phyloP scores from a whole-genome alignment of 2,888 invertebrate species.

The Deilephila elpenor region DNA sequence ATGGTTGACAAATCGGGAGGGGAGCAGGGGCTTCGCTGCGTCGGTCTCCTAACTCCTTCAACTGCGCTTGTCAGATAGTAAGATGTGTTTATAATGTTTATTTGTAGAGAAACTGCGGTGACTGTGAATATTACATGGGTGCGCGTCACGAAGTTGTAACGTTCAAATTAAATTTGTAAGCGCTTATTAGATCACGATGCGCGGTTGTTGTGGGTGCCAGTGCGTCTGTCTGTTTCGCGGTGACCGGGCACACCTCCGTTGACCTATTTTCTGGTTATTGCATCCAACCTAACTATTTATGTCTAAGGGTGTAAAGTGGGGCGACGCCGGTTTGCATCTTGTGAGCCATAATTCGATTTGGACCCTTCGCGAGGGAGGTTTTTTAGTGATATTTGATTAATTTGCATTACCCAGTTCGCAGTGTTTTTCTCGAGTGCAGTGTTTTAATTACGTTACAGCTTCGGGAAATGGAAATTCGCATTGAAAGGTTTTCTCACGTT shows the following conservation, averaged over 20 bases:
- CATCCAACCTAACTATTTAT: slow-evolving; percentile 81
- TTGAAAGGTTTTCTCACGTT: neutral
- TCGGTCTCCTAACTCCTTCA: slow-evolving; percentile 61
- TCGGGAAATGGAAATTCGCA: neutral
- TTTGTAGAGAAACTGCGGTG: slow-evolving; percentile 48
- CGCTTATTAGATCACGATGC: slow-evolving; percentile 63
- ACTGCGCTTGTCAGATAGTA: slow-evolving; percentile 65
- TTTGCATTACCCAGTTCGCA: neutral
- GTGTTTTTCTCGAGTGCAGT: slow-evolving; percentile 4
- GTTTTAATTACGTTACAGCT: neutral
- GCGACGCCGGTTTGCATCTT: slow-evolving; percentile 68
- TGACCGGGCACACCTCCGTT: slow-evolving; percentile 81
- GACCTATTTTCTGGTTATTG: slow-evolving; percentile 84
- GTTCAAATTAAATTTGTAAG: slow-evolving; percentile 62
- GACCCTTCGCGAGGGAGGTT: slow-evolving; percentile 31
- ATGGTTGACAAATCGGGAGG: slow-evolving; percentile 67
- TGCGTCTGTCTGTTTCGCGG: slow-evolving; percentile 71
- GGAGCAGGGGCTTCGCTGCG: slow-evolving; percentile 66
- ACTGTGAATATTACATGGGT: slow-evolving; percentile 47
- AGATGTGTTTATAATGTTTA: slow-evolving; percentile 54
- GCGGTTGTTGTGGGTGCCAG: slow-evolving; percentile 63
- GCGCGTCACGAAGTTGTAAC: slow-evolving; percentile 42
- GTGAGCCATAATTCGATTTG: slow-evolving; percentile 60
- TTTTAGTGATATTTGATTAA: slow-evolving; percentile 10
- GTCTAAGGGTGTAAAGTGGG: slow-evolving; percentile 76